phyloP scores from a whole-genome alignment of 2,113 vertebrate genomes.

The Gorsachius goisagi region DNA sequence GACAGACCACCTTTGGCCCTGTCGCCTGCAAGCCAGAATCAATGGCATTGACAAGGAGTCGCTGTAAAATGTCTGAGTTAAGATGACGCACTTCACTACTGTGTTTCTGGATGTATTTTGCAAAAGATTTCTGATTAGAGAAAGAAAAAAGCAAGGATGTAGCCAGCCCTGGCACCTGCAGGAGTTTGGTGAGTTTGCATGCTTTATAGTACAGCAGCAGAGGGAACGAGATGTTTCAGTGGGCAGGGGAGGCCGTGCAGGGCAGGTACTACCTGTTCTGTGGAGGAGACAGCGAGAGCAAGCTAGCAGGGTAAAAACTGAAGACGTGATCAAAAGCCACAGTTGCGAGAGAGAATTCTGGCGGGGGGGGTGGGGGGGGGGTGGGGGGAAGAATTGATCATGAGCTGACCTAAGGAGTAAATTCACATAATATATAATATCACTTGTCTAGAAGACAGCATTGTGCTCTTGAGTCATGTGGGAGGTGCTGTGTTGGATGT shows the following conservation, averaged over 20 bases:
- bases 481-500: background rate
- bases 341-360: background rate
- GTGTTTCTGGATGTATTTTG: background rate
- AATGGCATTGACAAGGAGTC: background rate
- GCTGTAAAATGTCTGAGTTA: background rate
- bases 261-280: background rate
- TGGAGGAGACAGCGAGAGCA: background rate
- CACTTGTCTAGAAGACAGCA: background rate
- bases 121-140: background rate
- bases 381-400: rapidly evolving
- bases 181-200: background rate
- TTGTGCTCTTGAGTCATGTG: background rate
- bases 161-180: background rate
- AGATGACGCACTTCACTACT: background rate
- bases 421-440: background rate
- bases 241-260: background rate
- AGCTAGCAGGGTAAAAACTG: background rate
- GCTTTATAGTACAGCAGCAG: background rate
- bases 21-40: rapidly evolving
- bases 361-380: too few relatives aligned
- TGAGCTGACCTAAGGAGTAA: background rate
- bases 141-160: background rate
- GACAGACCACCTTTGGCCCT: background rate
- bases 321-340: background rate
- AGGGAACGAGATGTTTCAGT: rapidly evolving